phyloP scores from a whole-genome alignment of 2,888 invertebrate genomes.

The Noctua pronuba region DNA sequence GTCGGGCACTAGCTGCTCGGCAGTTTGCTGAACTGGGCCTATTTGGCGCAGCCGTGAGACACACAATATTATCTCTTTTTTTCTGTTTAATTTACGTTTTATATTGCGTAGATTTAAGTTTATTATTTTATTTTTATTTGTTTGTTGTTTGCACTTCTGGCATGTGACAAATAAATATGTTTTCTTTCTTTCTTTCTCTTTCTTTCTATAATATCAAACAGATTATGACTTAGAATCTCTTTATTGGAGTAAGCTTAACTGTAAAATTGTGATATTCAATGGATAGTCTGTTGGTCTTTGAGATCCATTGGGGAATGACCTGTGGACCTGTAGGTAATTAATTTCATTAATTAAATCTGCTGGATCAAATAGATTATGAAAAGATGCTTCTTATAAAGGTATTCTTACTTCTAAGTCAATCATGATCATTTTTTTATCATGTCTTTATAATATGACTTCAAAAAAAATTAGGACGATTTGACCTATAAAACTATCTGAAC shows the following conservation, averaged over 20 bases:
- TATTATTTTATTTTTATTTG: no score
- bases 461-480: background rate
- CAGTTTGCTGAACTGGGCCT: no score
- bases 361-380: background rate
- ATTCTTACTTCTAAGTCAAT: background rate
- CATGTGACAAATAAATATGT: no score
- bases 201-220: background rate
- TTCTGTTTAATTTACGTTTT: no score
- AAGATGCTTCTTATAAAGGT: background rate
- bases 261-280: background rate
- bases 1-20: no score
- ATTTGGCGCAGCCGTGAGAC: no score
- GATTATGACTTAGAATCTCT: background rate
- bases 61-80: no score
- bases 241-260: background rate
- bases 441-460: background rate
- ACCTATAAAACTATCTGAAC: background rate
- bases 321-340: background rate
- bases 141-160: no score
- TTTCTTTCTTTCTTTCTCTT: no score
- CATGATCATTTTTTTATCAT: background rate
- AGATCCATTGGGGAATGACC: no score
- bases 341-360: background rate
- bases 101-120: no score
- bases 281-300: background rate